These are phyloP conservation scores for Pseudomyrmex flavicornis DNA, from an alignment of 1,140 invertebrate species.

Conservation along the genomic window DNA sequence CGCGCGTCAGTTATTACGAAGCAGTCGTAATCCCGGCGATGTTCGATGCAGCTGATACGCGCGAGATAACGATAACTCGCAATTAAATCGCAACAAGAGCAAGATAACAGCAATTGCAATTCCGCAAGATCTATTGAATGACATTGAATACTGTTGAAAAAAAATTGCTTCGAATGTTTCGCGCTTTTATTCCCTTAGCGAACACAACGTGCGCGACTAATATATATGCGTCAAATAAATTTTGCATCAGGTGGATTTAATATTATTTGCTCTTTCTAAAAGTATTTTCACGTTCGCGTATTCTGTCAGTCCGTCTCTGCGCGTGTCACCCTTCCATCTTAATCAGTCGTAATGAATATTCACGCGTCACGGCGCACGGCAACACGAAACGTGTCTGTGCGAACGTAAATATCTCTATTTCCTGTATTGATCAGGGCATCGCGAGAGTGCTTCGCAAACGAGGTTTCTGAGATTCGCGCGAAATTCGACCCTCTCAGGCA, in stretches of 20 bases:
- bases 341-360: constrained; percentile 53
- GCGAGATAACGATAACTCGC: constrained; percentile 45
- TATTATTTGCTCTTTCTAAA: constrained; percentile 18
- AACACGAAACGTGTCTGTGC: background rate
- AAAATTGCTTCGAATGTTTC: background rate
- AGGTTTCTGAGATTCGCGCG: constrained; percentile 64
- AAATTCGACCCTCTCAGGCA: constrained; percentile 50
- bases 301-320: background rate
- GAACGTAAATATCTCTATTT: constrained; percentile 32
- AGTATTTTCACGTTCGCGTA: constrained; percentile 36
- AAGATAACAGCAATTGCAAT: constrained; percentile 56
- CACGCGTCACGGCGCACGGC: constrained; percentile 9
- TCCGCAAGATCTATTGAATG: constrained; percentile 22
- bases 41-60: constrained; percentile 63
- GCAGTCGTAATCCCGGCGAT: constrained; percentile 32
- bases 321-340: constrained; percentile 39
- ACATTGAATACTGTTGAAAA: background rate
- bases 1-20: background rate
- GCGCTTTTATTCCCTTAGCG: background rate
- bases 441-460: constrained; percentile 7
- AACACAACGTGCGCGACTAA: background rate
- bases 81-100: constrained; percentile 47
- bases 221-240: constrained; percentile 40
- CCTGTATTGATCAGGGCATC: constrained; percentile 17
- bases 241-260: background rate